phyloP scores from a whole-genome alignment of 64 coral and sea anemone genomes.

The Pocillopora verrucosa region DNA sequence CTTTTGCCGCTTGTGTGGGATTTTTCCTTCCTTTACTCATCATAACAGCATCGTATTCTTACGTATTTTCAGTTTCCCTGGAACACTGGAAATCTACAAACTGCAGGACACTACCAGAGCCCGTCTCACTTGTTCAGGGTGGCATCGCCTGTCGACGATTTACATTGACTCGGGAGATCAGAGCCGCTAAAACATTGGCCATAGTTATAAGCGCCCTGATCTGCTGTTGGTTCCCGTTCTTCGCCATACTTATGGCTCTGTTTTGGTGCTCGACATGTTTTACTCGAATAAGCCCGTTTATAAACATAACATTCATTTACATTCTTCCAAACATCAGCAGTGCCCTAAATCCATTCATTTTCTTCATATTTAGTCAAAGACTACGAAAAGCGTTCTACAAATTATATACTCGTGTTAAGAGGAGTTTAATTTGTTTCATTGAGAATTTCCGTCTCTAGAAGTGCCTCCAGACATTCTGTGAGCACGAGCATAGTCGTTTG shows the following conservation, averaged over 20 bases:
- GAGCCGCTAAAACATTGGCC: slow-evolving; percentile 67
- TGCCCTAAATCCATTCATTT: slow-evolving; percentile 74
- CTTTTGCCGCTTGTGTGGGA: slow-evolving; percentile 17
- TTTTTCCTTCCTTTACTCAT: slow-evolving; percentile 64
- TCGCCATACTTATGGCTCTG: slow-evolving; percentile 52
- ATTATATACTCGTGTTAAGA: neutral
- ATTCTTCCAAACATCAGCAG: slow-evolving; percentile 58
- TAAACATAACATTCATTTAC: slow-evolving; percentile 64
- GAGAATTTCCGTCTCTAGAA: neutral
- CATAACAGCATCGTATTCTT: slow-evolving; percentile 45
- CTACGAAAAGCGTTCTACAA: slow-evolving; percentile 65
- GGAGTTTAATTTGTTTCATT: neutral
- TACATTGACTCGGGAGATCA: slow-evolving; percentile 55
- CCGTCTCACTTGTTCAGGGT: slow-evolving; percentile 35
- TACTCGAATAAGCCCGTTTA: neutral
- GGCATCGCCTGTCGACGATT: slow-evolving; percentile 16
- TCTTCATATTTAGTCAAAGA: slow-evolving; percentile 61
- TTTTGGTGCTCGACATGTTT: slow-evolving; percentile 67
- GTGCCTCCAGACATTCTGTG: neutral
- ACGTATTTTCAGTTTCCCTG: slow-evolving; percentile 39
- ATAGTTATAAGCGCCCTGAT: slow-evolving; percentile 63
- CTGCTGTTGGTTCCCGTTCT: slow-evolving; percentile 64
- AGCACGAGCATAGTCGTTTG: neutral
- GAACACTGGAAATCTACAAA: slow-evolving; percentile 42
- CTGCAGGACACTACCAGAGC: neutral